Evolutionary conservation across 1,140 invertebrate genomes (phyloP), one percentile per base, ranked within the genome.

Genomic region (Acromyrmex echinatior): DNA sequence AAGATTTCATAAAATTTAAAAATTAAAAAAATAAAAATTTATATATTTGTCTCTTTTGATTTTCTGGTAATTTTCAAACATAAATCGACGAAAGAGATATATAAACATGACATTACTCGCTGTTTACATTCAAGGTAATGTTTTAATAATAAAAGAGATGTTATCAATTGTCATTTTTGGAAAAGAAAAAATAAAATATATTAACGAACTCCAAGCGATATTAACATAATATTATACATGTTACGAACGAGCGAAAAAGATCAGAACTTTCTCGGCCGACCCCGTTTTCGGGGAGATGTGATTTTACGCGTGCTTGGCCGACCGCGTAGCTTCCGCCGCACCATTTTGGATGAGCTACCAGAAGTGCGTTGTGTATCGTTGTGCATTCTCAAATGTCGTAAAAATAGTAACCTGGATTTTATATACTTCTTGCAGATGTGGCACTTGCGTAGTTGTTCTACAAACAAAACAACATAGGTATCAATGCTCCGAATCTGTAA

Each of bases 221-320:
- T 7, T 28, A 56, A 3, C 70, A 71, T 18, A 58, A 4, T 81
- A 71, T 71, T 71, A 45, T 71, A 81, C 66, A 71, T 39, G 16
- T 28, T 68, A 9, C 16, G 63, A 5, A 16, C 25, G 51, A 12
- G 14, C 18, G 56, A 77, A 74, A 81, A 76, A 35, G 53, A 92
- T 93, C 92, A 92, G 74, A 92, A 81, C 60, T 93, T 92, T 58
- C 90, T 79, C 28, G 91, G 88, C 35, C 92, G 86, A 12, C 92
- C 92, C 1, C 91, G 89, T 86, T 92, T 92, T 51, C 90, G 88
- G 0, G 90, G 56, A 0, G 89, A 56, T 31, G 82, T 85, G n/a
- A 88, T 87, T 76, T 92, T 92, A 49, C 86, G 73, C 12, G 85
- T 73, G 10, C 85, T 77, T 60, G 91, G 91, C 21, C 88, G 86